These are phyloP conservation scores for Tenualosa thibaudeaui DNA, from an alignment of 2,797 vertebrate genomes.

Conservation along the genomic window DNA sequence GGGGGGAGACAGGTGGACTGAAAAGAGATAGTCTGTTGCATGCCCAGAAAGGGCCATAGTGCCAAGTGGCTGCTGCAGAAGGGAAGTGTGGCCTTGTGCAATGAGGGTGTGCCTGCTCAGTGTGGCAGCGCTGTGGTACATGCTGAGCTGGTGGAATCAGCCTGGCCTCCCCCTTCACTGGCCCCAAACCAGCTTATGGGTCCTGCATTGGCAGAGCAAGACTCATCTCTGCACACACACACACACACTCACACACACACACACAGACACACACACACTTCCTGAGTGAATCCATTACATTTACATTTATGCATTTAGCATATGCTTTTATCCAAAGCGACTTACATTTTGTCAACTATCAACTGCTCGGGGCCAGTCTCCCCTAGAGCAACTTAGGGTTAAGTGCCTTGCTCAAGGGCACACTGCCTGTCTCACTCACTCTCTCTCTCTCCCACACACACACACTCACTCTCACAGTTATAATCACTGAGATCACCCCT, in stretches of 20 bases:
- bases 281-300: too few relatives aligned
- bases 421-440: too few relatives aligned
- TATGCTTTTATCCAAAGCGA: too few relatives aligned
- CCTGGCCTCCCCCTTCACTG: conserved; percentile 32
- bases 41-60: background rate
- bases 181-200: background rate
- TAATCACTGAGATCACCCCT: background rate
- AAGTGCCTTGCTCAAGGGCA: too few relatives aligned
- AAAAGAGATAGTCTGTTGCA: background rate
- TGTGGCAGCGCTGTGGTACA: background rate
- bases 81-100: conserved; percentile 3
- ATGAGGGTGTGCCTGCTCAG: background rate
- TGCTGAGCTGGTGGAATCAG: conserved; percentile 16
- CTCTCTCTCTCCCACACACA: background rate
- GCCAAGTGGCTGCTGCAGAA: background rate
- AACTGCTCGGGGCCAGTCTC: too few relatives aligned
- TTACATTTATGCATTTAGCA: too few relatives aligned
- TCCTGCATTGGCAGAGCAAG: background rate
- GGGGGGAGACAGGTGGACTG: background rate
- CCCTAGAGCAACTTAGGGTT: too few relatives aligned
- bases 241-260: background rate
- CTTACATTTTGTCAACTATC: too few relatives aligned
- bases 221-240: conserved; percentile 23
- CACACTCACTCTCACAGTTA: background rate
- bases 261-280: background rate